Evolutionary conservation across 1,140 invertebrate species (phyloP).

Genomic region (Dreissena polymorpha): DNA sequence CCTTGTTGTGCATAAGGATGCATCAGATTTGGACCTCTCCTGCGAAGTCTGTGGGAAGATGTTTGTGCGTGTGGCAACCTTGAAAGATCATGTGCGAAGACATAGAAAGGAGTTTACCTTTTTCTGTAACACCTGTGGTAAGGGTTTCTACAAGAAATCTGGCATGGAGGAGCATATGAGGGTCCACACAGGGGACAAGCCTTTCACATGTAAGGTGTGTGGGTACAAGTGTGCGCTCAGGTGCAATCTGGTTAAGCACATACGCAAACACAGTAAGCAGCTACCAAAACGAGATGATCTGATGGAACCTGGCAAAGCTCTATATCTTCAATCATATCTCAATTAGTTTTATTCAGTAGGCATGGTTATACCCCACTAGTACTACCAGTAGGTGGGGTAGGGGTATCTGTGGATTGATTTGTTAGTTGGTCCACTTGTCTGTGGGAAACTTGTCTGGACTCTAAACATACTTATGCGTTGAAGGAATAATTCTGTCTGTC

Average conservation of each 20-base stretch:
- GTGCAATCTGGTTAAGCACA: slow-evolving; percentile 51
- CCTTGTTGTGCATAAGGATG: slow-evolving; percentile 42
- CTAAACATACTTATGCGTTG: too few relatives aligned
- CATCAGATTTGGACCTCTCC: slow-evolving; percentile 31
- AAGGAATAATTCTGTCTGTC: too few relatives aligned
- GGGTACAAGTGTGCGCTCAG: slow-evolving; percentile 46
- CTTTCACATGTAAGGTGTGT: slow-evolving; percentile 46
- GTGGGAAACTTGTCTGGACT: too few relatives aligned
- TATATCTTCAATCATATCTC: background rate
- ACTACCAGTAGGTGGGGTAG: too few relatives aligned
- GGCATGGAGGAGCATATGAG: slow-evolving; percentile 45
- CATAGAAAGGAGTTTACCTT: slow-evolving; percentile 49
- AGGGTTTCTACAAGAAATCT: slow-evolving; percentile 49
- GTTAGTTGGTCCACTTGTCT: too few relatives aligned
- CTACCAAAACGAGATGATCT: background rate
- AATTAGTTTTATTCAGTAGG: too few relatives aligned
- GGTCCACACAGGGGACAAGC: slow-evolving; percentile 42
- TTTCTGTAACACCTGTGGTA: slow-evolving; percentile 42
- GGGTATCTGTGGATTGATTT: too few relatives aligned
- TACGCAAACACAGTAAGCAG: slow-evolving; percentile 29
- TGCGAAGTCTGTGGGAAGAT: slow-evolving; percentile 52
- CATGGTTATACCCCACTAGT: too few relatives aligned
- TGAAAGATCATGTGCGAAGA: slow-evolving; percentile 49
- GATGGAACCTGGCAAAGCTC: background rate
- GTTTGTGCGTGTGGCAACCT: slow-evolving; percentile 23